Evolutionary conservation across 1,140 invertebrate genomes (phyloP).

Genomic region (Hylaeus anthracinus): DNA sequence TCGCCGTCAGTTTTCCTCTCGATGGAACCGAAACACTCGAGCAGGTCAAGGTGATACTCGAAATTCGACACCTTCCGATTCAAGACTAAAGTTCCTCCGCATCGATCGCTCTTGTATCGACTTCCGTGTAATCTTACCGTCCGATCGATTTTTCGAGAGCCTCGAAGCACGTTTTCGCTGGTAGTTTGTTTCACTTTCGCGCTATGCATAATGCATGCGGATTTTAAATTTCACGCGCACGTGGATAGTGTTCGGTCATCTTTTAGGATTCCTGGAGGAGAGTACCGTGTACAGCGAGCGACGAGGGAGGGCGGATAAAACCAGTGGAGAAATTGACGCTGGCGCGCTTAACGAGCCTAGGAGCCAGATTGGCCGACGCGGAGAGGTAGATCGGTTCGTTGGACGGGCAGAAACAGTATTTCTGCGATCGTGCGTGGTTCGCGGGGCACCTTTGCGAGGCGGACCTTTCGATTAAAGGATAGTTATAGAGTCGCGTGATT

Average conservation of each 20-base stretch:
- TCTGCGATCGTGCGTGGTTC: background rate
- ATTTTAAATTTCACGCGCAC: slow-evolving; percentile 15
- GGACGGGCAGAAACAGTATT: background rate
- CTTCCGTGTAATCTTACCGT: background rate
- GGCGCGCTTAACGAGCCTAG: background rate
- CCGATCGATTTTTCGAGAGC: slow-evolving; percentile 19
- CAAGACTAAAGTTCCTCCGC: background rate
- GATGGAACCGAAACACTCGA: too few relatives aligned
- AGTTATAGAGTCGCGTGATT: slow-evolving; percentile 44
- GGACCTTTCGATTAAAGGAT: slow-evolving; percentile 36
- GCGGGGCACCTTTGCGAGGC: slow-evolving; percentile 12
- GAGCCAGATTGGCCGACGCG: too few relatives aligned
- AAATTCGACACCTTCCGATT: background rate
- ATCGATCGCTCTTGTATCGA: slow-evolving; percentile 1
- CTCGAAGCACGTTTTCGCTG: slow-evolving; percentile 23
- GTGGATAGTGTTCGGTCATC: slow-evolving; percentile 12
- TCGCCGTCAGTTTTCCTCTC: too few relatives aligned
- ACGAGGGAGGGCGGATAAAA: background rate
- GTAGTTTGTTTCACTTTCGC: slow-evolving; percentile 43
- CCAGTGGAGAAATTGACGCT: background rate
- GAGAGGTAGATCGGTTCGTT: background rate
- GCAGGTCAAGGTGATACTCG: background rate
- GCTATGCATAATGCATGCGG: slow-evolving; percentile 34
- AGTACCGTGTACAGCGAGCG: background rate
- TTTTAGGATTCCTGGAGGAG: background rate